Conservation (phyloP, 1,140 invertebrate species). For the Mizuhopecten yessoensis region DNA sequence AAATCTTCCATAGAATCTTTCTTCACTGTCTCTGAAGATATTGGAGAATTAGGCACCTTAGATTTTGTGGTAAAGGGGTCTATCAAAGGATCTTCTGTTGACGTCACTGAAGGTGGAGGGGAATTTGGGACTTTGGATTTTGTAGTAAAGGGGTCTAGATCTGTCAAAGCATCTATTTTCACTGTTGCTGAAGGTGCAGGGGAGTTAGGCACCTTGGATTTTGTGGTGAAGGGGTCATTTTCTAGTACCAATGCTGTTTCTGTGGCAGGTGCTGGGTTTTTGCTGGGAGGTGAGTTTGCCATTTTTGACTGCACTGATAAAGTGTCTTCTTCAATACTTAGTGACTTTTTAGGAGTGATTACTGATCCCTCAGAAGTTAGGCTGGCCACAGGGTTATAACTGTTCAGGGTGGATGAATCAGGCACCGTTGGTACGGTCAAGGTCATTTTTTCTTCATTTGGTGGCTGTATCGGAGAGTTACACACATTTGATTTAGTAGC, state of each 20-base stretch:
- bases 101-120: background rate
- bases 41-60: background rate
- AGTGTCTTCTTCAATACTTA: too few species aligned
- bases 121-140: conserved; percentile 47
- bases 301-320: background rate
- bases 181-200: background rate
- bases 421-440: too few species aligned
- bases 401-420: too few species aligned
- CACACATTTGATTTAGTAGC: conserved; percentile 45
- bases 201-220: conserved; percentile 46
- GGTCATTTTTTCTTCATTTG: too few species aligned
- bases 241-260: background rate
- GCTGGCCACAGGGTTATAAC: background rate
- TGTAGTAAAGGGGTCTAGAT: conserved; percentile 45
- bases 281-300: background rate
- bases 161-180: background rate
- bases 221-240: conserved; percentile 45
- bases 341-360: background rate
- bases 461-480: conserved; percentile 44
- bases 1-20: background rate
- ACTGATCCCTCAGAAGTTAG: too few species aligned
- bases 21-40: background rate
- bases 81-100: background rate
- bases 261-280: background rate
- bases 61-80: conserved; percentile 41